Evolutionary conservation across 37 sponge, comb jelly and placozoan genomes (phyloP), one percentile per base, ranked within the genome.

Genomic region (Oscarella lobularis): DNA sequence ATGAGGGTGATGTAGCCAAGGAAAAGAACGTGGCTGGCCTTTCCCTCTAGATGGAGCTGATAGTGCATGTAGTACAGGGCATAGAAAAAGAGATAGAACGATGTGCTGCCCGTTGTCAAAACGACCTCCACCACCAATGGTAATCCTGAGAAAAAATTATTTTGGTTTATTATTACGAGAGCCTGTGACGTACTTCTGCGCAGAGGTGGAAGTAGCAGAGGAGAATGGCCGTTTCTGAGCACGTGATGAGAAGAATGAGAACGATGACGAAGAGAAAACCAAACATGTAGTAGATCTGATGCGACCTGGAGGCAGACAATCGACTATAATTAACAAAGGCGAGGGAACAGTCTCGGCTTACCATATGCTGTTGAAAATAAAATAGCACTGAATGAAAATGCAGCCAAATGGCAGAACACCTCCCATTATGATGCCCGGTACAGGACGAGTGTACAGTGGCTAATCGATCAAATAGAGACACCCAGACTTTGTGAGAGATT

Each of bases 81-180:
- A 79, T 92, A 98, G 5, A 94, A 67, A 79, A 94, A 83, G 66
- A 91, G 79, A 75, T 92, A 95, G 36, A 67, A 55, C 1, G 87
- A 79, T 14, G 87, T 66, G 74, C 76, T 77, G 37, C 87, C 92
- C 35, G 87, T 84, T 75, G 90, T 86, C 66, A 94, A 85, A 94
- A 98, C 36, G 99, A 87, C 67, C 99, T 60, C 99, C 99, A 98
- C 95, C 96, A 94, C 99, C 99, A 98, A 72, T 92, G 85, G 40
- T 98, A 98, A 84, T 98, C 95, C 90, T 84, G 34, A 0, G 34
- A 0, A n/a, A n/a, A n/a, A n/a, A n/a, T n/a, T n/a, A n/a, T n/a
- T n/a, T n/a, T n/a, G n/a, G n/a, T n/a, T n/a, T n/a, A n/a, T n/a
- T n/a, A n/a, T n/a, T n/a, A n/a, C n/a, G n/a, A n/a, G n/a, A n/a